A percentile compares a stretch with the other conserved stretches of the same genome.
phyloP scores from a whole-genome alignment of 2,888 invertebrate genomes.

The Xestia xanthographa region DNA sequence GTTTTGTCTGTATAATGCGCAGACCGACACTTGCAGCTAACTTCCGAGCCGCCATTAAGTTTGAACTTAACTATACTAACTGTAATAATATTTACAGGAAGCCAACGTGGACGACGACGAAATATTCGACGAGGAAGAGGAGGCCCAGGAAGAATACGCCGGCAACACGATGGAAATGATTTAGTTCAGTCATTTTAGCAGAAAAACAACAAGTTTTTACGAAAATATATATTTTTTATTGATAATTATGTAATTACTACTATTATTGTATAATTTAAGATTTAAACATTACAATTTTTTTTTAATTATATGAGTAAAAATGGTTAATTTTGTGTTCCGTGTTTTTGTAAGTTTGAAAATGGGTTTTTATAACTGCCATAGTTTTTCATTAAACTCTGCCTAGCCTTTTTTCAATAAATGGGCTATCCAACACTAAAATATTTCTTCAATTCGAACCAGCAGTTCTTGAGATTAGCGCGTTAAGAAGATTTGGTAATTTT shows the following conservation, averaged over 20 bases:
- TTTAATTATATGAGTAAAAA: constrained; percentile 13
- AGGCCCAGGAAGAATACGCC: constrained; percentile 61
- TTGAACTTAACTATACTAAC: no score
- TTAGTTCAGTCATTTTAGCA: neutral
- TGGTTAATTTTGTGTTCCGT: neutral
- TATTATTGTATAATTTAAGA: constrained; percentile 41
- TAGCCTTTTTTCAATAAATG: neutral
- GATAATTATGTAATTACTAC: constrained; percentile 34
- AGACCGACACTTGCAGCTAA: no score
- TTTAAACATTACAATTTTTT: constrained; percentile 27
- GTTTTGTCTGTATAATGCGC: no score
- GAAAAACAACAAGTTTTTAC: constrained; percentile 3
- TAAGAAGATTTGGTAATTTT: neutral
- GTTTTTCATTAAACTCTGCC: no score
- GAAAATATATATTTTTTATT: constrained; percentile 12
- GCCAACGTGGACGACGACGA: constrained; percentile 74
- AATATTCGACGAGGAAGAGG: constrained; percentile 76
- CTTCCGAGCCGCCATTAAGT: no score
- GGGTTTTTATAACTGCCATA: neutral
- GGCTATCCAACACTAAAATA: no score
- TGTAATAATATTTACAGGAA: constrained; percentile 65
- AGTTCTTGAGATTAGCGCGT: no score
- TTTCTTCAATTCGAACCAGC: no score
- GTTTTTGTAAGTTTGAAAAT: constrained; percentile 30
- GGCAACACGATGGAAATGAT: constrained; percentile 51